Conservation (phyloP, 1,140 invertebrate species). For the Drosophila bocki region DNA sequence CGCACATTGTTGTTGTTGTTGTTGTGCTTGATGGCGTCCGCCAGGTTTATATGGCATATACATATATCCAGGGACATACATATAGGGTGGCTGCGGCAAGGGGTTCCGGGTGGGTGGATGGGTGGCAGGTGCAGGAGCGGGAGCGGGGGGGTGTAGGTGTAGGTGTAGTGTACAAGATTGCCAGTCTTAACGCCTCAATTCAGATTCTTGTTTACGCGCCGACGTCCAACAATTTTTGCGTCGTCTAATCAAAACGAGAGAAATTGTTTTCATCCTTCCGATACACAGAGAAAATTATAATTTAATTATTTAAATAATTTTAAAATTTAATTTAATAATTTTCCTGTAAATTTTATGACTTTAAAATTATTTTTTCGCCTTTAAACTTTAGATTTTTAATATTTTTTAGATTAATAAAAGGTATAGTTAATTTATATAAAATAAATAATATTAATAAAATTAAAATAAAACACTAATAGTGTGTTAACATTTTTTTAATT, state of each 20-base stretch:
- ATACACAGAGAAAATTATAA: neutral
- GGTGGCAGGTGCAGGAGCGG: constrained; percentile 24
- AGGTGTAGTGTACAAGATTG: constrained; percentile 22
- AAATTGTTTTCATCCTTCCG: constrained; percentile 54
- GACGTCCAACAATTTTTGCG: constrained; percentile 73
- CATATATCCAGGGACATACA: neutral
- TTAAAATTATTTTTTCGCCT: too few relatives aligned
- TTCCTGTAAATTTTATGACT: too few relatives aligned
- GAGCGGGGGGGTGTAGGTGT: neutral
- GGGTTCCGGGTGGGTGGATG: neutral
- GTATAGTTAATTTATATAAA: too few relatives aligned
- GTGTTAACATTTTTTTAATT: too few relatives aligned
- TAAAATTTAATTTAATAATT: too few relatives aligned
- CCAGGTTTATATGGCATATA: constrained; percentile 34
- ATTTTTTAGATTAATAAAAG: too few relatives aligned
- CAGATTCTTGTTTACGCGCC: constrained; percentile 66
- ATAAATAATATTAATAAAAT: too few relatives aligned
- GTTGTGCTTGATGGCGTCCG: constrained; percentile 40
- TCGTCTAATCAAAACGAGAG: constrained; percentile 67
- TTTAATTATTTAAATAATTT: neutral
- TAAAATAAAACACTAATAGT: too few relatives aligned
- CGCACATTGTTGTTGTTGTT: constrained; percentile 58
- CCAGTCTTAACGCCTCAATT: constrained; percentile 43
- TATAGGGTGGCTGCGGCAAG: neutral
- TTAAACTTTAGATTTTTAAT: too few relatives aligned